Evolutionary conservation across 1,140 invertebrate genomes (phyloP).

Genomic region (Caenorhabditis latens): DNA sequence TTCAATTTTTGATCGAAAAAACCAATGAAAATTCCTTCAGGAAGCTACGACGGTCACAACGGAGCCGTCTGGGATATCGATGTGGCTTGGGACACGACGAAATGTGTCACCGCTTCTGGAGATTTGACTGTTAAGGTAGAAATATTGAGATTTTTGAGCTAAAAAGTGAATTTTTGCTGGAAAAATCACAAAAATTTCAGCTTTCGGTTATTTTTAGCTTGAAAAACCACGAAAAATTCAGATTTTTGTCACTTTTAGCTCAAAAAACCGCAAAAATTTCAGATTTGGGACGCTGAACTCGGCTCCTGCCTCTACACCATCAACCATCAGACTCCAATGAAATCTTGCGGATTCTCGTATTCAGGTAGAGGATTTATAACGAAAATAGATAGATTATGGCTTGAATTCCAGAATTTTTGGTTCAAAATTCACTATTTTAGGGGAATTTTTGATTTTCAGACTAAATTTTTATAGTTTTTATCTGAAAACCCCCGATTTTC

Average conservation of each 20-base stretch:
- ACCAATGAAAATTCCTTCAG: conserved; percentile 5
- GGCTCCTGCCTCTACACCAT: conserved; percentile 63
- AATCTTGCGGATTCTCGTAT: conserved; percentile 75
- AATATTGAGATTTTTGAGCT: conserved; percentile 27
- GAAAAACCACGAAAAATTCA: no score
- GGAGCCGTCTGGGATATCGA: conserved; percentile 98
- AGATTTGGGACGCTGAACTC: conserved; percentile 77
- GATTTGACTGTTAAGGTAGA: conserved; percentile 82
- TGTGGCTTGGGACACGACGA: conserved; percentile 88
- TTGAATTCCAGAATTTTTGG: no score
- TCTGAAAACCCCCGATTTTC: no score
- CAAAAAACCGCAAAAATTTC: neutral
- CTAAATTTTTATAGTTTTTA: no score
- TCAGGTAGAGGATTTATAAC: conserved; percentile 58
- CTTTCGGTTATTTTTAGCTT: neutral
- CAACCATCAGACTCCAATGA: conserved; percentile 69
- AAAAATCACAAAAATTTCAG: no score
- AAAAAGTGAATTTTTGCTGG: neutral
- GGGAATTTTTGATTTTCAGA: no score
- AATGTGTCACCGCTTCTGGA: conserved; percentile 91
- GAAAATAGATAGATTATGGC: no score
- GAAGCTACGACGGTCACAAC: conserved; percentile 91
- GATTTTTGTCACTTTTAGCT: no score
- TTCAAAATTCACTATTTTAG: no score
- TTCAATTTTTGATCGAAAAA: neutral